Percentiles rank a stretch among this genome's conserved stretches.
phyloP scores from a whole-genome alignment of 2,888 invertebrate genomes.

The Slavum lentiscoides region DNA sequence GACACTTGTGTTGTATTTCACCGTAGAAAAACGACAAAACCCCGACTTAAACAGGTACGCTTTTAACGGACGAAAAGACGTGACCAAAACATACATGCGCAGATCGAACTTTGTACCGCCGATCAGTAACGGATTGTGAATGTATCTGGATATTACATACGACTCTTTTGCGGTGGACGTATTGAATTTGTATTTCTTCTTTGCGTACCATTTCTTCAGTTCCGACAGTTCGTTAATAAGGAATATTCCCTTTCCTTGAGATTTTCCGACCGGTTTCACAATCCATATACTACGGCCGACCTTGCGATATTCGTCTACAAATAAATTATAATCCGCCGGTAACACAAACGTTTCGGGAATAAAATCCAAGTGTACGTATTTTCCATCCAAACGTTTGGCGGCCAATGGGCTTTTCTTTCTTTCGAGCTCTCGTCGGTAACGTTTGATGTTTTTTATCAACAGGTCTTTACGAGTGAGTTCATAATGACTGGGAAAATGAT shows the following conservation, averaged over 20 bases:
- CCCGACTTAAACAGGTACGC: constrained; percentile 90
- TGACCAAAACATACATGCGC: constrained; percentile 87
- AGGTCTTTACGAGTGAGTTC: no score
- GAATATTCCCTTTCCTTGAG: constrained; percentile 92
- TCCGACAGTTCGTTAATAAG: constrained; percentile 93
- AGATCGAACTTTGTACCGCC: constrained; percentile 96
- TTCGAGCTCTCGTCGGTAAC: no score
- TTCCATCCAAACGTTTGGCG: constrained; percentile 79
- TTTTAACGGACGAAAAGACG: constrained; percentile 89
- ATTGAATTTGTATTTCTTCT: constrained; percentile 67
- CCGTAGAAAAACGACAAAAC: constrained; percentile 94
- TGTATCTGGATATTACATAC: constrained; percentile 95
- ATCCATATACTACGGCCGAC: constrained; percentile 95
- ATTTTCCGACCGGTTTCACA: constrained; percentile 95
- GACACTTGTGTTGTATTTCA: constrained; percentile 88
- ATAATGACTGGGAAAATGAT: no score
- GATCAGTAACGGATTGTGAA: constrained; percentile 91
- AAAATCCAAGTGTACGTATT: constrained; percentile 88
- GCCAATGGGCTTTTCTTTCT: constrained; percentile 83
- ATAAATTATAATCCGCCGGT: constrained; percentile 91
- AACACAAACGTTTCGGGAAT: constrained; percentile 90
- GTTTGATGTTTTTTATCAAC: no score
- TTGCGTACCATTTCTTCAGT: constrained; percentile 87
- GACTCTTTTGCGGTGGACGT: constrained; percentile 77
- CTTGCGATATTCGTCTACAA: constrained; percentile 93